Evolutionary conservation across 2,888 invertebrate genomes (phyloP).

Genomic region (Siphlonurus alternatus): DNA sequence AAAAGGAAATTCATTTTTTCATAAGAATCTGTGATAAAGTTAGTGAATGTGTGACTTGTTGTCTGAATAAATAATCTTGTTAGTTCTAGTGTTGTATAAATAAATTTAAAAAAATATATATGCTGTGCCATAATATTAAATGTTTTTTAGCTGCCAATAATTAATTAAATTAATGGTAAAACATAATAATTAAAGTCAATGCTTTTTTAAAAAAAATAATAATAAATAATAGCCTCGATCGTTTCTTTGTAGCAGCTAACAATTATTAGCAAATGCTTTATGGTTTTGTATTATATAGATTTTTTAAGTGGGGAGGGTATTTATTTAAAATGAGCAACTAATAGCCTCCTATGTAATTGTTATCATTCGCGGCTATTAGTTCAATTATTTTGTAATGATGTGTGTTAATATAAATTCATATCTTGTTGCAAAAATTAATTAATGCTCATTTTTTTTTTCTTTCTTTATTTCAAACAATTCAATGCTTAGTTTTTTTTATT

Average conservation of each 20-base stretch:
- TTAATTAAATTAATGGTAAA: background rate
- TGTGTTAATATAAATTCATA: too few species aligned
- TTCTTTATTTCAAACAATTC: too few species aligned
- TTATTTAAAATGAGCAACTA: too few species aligned
- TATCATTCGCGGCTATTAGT: too few species aligned
- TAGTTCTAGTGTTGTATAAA: background rate
- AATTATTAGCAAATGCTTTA: background rate
- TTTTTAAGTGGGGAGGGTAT: too few species aligned
- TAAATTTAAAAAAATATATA: background rate
- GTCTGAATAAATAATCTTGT: background rate
- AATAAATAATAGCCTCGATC: background rate
- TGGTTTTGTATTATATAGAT: too few species aligned
- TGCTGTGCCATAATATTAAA: background rate
- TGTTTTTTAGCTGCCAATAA: background rate
- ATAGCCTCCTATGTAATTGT: background rate
- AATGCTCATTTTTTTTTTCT: too few species aligned
- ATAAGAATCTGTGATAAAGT: conserved; percentile 1
- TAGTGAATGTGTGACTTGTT: background rate
- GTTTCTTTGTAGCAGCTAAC: background rate
- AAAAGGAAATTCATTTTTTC: background rate
- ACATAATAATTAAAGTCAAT: background rate
- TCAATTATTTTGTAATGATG: too few species aligned
- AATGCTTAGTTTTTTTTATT: too few species aligned
- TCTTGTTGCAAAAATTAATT: too few species aligned
- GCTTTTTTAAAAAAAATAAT: background rate